Evolutionary conservation across 2,888 invertebrate species (phyloP).

Genomic region (Biston betularia): DNA sequence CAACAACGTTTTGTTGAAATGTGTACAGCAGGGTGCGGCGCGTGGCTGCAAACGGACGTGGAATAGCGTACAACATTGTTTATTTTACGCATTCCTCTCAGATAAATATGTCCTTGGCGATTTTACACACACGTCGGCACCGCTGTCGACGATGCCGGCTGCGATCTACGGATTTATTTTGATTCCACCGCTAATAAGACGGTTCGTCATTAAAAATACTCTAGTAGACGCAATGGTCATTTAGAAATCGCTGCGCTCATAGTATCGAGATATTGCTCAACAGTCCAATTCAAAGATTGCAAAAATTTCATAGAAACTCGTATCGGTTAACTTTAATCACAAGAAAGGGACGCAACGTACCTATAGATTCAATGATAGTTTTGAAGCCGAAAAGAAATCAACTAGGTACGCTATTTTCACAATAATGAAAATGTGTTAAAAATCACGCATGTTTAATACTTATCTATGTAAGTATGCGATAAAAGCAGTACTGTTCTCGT

Average conservation of each 20-base stretch:
- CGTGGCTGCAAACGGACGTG: slow-evolving; percentile 60
- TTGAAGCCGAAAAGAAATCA: slow-evolving; percentile 39
- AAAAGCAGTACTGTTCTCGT: slow-evolving; percentile 74
- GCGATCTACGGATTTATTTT: slow-evolving; percentile 63
- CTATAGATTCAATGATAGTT: slow-evolving; percentile 30
- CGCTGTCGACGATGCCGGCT: slow-evolving; percentile 51
- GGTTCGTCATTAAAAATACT: slow-evolving; percentile 46
- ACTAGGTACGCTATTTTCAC: slow-evolving; percentile 50
- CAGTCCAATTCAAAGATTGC: slow-evolving; percentile 28
- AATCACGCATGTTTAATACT: slow-evolving; percentile 72
- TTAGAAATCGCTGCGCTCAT: slow-evolving; percentile 43
- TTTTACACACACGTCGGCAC: slow-evolving; percentile 66
- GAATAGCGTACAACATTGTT: slow-evolving; percentile 78
- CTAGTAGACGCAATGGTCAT: slow-evolving; percentile 42
- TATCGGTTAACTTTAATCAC: slow-evolving; percentile 29
- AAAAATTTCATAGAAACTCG: slow-evolving; percentile 38
- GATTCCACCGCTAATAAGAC: slow-evolving; percentile 60
- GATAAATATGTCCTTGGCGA: slow-evolving; percentile 84
- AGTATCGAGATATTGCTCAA: slow-evolving; percentile 39
- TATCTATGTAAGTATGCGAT: slow-evolving; percentile 77
- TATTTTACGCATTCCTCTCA: slow-evolving; percentile 80
- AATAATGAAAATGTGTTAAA: slow-evolving; percentile 62
- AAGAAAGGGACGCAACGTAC: slow-evolving; percentile 33
- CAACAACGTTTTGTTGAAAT: slow-evolving; percentile 47
- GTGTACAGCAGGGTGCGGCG: slow-evolving; percentile 63